A percentile compares a stretch with the other conserved stretches of the same genome.
Evolutionary conservation across 92 coral and sea anemone genomes (phyloP).

Genomic region (Porites lobata): DNA sequence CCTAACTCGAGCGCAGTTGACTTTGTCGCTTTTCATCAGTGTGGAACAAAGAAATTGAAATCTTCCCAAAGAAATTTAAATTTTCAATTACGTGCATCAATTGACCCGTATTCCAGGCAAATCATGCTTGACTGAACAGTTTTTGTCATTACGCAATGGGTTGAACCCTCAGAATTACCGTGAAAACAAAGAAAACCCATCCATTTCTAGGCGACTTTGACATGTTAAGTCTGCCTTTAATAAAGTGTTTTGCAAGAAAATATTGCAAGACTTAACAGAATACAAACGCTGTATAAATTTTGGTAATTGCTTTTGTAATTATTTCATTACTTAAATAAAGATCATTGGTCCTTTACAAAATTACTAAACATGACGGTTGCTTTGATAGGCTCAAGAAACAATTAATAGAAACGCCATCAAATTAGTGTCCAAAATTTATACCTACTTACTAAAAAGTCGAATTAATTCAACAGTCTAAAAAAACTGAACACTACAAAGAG

Average conservation of each 20-base stretch:
- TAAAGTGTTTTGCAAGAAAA: not conserved
- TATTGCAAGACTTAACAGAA: not conserved
- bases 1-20: not conserved
- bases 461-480: not conserved
- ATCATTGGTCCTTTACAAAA: not conserved
- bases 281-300: not conserved
- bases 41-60: not conserved
- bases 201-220: not conserved
- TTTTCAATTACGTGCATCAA: constrained; percentile 20
- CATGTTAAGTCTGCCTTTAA: not conserved
- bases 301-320: not conserved
- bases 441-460: not conserved
- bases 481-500: not conserved
- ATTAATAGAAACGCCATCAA: not conserved
- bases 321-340: not conserved
- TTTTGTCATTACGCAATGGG: not conserved
- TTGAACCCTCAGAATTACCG: not conserved
- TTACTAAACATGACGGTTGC: constrained; percentile 4
- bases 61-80: not conserved
- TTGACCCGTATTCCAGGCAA: not conserved
- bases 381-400: not conserved
- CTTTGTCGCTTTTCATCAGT: not conserved
- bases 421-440: not conserved
- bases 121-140: not conserved
- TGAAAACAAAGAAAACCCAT: not conserved